A percentile compares a stretch with the other conserved stretches of the same genome.
phyloP scores from a whole-genome alignment of 2,113 vertebrate species.

The Tetrax tetrax region DNA sequence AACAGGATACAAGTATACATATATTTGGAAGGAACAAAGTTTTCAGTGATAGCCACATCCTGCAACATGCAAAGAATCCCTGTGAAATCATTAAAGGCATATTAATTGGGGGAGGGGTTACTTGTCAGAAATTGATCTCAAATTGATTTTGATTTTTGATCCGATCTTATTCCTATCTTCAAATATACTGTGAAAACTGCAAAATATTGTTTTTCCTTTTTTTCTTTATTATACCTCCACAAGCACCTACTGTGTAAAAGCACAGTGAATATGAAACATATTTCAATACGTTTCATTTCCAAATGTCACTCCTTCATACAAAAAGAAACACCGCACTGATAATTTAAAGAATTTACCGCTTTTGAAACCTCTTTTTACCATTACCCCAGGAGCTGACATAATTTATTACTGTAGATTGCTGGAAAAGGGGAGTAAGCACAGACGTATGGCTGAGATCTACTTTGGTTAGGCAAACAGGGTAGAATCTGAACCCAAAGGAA shows the following conservation, averaged over 20 bases:
- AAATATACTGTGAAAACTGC: not conserved
- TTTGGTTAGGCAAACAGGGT: not conserved
- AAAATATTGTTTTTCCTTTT: not conserved
- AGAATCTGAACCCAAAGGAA: not conserved
- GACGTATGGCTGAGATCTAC: not conserved
- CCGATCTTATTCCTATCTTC: not conserved
- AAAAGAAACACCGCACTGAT: not conserved
- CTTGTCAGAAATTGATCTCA: not conserved
- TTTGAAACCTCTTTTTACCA: not conserved
- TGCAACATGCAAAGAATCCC: not conserved
- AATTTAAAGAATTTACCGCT: not conserved
- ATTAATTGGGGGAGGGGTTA: not conserved
- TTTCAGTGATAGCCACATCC: not conserved
- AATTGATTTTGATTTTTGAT: not conserved
- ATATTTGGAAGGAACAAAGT: not conserved
- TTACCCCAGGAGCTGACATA: not conserved
- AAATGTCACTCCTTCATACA: not conserved
- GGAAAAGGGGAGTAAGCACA: not conserved
- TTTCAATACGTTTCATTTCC: not conserved
- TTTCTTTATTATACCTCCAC: not conserved
- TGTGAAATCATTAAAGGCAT: not conserved
- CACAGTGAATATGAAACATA: not conserved
- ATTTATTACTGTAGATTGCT: not conserved
- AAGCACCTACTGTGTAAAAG: not conserved
- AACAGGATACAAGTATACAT: not conserved